These are phyloP conservation scores for Leptopilina clavipes DNA, from an alignment of 1,140 invertebrate genomes.

Conservation along the genomic window DNA sequence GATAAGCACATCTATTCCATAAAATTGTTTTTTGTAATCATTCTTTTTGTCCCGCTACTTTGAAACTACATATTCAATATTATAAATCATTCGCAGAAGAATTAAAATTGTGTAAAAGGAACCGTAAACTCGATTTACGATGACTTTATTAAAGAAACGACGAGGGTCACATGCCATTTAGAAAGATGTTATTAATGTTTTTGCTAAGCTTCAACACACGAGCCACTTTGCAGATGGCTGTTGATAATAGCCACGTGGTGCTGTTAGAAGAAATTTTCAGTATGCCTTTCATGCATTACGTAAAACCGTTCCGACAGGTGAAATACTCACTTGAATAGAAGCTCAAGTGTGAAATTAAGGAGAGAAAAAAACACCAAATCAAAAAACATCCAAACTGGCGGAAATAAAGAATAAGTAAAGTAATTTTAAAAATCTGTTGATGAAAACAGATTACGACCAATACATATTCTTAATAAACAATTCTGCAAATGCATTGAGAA, in stretches of 20 bases:
- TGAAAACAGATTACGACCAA: no score
- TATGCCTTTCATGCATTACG: neutral
- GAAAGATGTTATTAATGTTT: constrained; percentile 41
- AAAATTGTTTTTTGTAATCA: no score
- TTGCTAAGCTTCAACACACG: constrained; percentile 39
- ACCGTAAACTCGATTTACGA: constrained; percentile 38
- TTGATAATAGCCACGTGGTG: constrained; percentile 40
- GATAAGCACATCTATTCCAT: no score
- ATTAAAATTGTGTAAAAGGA: neutral
- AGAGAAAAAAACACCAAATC: neutral
- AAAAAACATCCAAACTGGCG: no score
- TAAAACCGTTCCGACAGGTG: constrained; percentile 14
- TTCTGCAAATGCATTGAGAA: no score
- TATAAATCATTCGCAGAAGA: neutral
- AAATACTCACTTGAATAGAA: neutral
- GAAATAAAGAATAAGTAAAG: no score
- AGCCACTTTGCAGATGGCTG: constrained; percentile 40
- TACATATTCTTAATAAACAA: no score
- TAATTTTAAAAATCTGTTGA: no score
- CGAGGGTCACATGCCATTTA: constrained; percentile 14
- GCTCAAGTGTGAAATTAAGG: constrained; percentile 5
- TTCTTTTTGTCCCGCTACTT: no score
- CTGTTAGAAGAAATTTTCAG: constrained; percentile 16
- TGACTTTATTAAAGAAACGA: constrained; percentile 34
- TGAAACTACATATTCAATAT: no score